Evolutionary conservation across 2,113 vertebrate genomes (phyloP).

Genomic region (Parotia lawesii): DNA sequence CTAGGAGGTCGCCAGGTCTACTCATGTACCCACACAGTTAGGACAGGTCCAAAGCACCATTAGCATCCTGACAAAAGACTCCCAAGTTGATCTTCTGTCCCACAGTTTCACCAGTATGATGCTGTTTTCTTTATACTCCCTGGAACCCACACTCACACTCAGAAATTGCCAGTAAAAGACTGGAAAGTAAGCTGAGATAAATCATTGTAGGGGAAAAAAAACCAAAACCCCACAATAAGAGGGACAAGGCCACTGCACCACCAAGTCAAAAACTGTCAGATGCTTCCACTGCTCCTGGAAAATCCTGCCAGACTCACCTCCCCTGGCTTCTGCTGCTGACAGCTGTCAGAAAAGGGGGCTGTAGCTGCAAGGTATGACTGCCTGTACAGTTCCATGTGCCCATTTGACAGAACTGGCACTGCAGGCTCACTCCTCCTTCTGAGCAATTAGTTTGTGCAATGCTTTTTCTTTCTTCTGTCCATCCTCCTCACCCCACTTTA

Average conservation of each 20-base stretch:
- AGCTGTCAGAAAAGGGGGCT: not conserved
- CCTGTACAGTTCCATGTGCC: not conserved
- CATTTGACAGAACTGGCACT: not conserved
- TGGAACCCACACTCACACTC: not conserved
- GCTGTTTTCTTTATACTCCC: not conserved
- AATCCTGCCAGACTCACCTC: not conserved
- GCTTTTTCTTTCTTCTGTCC: not conserved
- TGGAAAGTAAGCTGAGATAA: not conserved
- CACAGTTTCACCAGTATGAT: accelerated
- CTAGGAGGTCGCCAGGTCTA: not conserved
- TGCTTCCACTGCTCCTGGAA: not conserved
- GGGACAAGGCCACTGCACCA: not conserved
- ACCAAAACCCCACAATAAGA: not conserved
- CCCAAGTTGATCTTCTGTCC: not conserved
- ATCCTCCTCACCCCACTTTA: not conserved
- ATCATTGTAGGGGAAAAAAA: not conserved
- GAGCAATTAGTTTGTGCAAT: not conserved
- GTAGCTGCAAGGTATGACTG: accelerated
- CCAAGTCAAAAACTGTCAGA: not conserved
- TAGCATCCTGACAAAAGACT: not conserved
- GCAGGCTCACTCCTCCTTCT: not conserved
- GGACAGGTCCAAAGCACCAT: not conserved
- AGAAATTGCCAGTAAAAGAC: not conserved
- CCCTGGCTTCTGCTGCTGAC: not conserved
- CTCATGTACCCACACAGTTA: no score